Base-by-base conservation (phyloP, 92 coral and sea anemone genomes). In the Zoanthus sansibaricus region DNA sequence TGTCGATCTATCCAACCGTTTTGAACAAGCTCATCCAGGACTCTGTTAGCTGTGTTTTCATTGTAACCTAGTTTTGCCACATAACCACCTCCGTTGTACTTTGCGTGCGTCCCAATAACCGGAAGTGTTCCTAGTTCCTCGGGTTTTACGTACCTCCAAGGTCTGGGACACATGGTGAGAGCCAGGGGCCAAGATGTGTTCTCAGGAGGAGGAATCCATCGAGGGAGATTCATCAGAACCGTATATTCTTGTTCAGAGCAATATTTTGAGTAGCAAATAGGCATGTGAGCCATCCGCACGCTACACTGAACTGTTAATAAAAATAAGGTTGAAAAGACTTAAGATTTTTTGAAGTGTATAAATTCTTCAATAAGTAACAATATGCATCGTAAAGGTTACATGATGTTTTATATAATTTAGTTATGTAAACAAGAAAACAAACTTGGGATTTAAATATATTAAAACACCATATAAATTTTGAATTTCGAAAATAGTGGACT, bases 1-100 rank as follows among this genome's bases (percentile, higher is more conserved):
- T 86, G 89, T 33, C 89, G 80, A 59, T 89, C 92, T 56, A 86
- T 89, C 92, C 92, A 89, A 3, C 42, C 21, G 12, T 89, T 89
- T 3, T 45, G 37, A 15, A 11, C 52, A 51, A 89, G 82, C 14
- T 89, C 86, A 8, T 76, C 45, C 6, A 89, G 16, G 55, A 84
- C 75, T 49, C 68, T 45, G 45, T 25, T 6, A 3, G 88, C 92
- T n/a, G 86, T 89, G 8, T 37, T 49, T 16, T 42, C 74, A 9
- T 84, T 69, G 64, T 89, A 89, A 54, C 92, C 91, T 13, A 89
- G 73, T 49, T 89, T 54, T 1, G 92, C 92, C 6, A 84, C 75
- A 32, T 89, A 89, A 44, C 92, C 92, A 13, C 92, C 92, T 30
- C 88, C 86, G 0, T 21, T 44, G 52, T 89, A 89, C 25, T 69